Percentiles rank a stretch among this genome's conserved stretches.
Evolutionary conservation across 2,888 invertebrate species (phyloP).

Genomic region (Pteria penguin): DNA sequence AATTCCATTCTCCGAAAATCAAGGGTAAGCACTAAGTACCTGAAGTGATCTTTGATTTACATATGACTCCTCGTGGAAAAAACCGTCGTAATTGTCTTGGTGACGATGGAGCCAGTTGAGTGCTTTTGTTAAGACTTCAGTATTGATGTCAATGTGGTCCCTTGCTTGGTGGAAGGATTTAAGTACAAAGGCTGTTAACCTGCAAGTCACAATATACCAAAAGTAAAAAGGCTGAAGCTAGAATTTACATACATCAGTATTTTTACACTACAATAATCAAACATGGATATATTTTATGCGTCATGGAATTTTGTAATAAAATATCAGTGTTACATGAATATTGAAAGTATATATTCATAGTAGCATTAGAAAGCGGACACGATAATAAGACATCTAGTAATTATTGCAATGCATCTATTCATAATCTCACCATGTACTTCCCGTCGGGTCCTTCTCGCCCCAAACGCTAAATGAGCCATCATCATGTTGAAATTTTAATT

Average conservation of each 20-base stretch:
- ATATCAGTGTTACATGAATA: too few relatives aligned
- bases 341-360: too few relatives aligned
- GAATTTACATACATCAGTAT: too few relatives aligned
- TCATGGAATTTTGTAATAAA: too few relatives aligned
- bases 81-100: conserved; percentile 87
- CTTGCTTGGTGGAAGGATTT: conserved; percentile 88
- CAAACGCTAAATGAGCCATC: conserved; percentile 96
- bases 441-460: conserved; percentile 85
- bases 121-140: conserved; percentile 84
- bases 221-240: too few relatives aligned
- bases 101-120: conserved; percentile 87
- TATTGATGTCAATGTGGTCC: conserved; percentile 86
- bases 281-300: too few relatives aligned
- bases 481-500: conserved; percentile 90
- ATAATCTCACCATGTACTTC: conserved; percentile 94
- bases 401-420: too few relatives aligned
- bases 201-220: conserved; percentile 76
- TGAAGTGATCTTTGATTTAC: conserved; percentile 87
- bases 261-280: too few relatives aligned
- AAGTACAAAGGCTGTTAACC: conserved; percentile 92
- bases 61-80: conserved; percentile 87
- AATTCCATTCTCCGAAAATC: too few relatives aligned
- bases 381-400: too few relatives aligned
- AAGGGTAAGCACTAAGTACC: too few relatives aligned
- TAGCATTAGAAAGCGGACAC: too few relatives aligned